Base-by-base conservation (phyloP, 1,140 invertebrate species). In the Drosophila sechellia region DNA sequence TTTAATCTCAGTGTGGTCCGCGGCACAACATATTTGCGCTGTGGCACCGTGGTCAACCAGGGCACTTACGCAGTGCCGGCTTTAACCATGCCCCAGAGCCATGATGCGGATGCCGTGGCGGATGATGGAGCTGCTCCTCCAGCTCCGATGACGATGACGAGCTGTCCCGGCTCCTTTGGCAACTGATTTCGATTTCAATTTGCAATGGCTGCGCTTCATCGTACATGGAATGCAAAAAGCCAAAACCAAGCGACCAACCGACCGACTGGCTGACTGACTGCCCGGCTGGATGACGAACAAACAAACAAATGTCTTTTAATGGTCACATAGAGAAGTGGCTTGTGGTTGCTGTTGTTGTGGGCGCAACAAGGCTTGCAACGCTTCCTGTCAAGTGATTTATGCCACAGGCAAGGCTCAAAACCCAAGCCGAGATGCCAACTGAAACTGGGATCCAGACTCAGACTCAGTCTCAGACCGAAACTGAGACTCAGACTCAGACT, bases 351-450 rank as follows among this genome's bases (percentile, higher is more conserved):
- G 58, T 27, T 52, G 84, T 79, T 89, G 83, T 86, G 83, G 83
- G 83, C 83, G 83, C 83, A 87, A 87, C 83, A 87, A 87, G 83
- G 76, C 83, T 87, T 70, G 83, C 84, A 87, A 87, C 83, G 84
- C 84, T 87, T 90, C 84, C 84, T 89, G 85, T 89, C 85, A 89
- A 89, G 84, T 89, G 84, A 89, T 89, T 89, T 89, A 89, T 89
- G 85, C 84, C 84, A 89, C 76, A 79, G 79, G 68, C 79, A 69
- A 54, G 64, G 60, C 79, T 42, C 45, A 65, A 63, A 31, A 57
- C 46, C 49, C 39, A 15, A 40, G n/a, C 39, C n/a, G 39, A 15
- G 39, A 40, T 40, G 13, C 55, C 53, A 25, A 31, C 56, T 22
- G 25, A 53, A 63, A 43, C 50, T 40, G 34, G 53, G 49, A 27